phyloP scores from a whole-genome alignment of 2,888 invertebrate genomes.

The Caprella mutica region DNA sequence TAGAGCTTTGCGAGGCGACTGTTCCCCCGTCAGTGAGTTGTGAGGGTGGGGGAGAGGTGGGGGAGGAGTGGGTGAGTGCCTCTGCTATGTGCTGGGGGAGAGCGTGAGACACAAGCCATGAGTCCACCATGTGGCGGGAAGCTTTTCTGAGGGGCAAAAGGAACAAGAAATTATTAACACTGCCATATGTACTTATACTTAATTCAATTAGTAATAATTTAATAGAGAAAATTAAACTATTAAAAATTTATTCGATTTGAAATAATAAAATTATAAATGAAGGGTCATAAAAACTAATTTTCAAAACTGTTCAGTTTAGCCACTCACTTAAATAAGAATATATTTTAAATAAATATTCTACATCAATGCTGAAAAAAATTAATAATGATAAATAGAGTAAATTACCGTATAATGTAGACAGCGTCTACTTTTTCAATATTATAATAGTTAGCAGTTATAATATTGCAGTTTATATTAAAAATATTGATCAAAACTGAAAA shows the following conservation, averaged over 20 bases:
- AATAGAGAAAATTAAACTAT: neutral
- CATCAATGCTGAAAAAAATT: too few species aligned
- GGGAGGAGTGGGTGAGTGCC: constrained; percentile 6
- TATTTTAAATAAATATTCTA: too few species aligned
- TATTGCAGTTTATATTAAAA: too few species aligned
- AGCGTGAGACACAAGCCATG: constrained; percentile 74
- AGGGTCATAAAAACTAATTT: neutral
- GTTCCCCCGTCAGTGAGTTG: neutral
- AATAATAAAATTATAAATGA: neutral
- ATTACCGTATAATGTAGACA: too few species aligned
- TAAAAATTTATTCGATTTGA: neutral
- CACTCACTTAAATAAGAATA: too few species aligned
- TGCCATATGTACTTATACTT: neutral
- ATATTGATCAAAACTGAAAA: too few species aligned
- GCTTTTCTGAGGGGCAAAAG: constrained; percentile 39
- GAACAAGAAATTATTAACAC: neutral
- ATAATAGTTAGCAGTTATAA: too few species aligned
- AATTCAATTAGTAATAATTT: neutral
- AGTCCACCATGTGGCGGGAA: constrained; percentile 72
- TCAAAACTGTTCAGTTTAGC: too few species aligned
- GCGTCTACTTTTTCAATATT: too few species aligned
- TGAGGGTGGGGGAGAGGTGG: neutral
- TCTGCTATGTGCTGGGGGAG: constrained; percentile 35
- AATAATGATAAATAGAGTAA: too few species aligned
- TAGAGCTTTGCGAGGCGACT: constrained; percentile 11